Base-by-base conservation (phyloP, 2,888 invertebrate genomes). In the Hirtodrosophila cameraria region DNA sequence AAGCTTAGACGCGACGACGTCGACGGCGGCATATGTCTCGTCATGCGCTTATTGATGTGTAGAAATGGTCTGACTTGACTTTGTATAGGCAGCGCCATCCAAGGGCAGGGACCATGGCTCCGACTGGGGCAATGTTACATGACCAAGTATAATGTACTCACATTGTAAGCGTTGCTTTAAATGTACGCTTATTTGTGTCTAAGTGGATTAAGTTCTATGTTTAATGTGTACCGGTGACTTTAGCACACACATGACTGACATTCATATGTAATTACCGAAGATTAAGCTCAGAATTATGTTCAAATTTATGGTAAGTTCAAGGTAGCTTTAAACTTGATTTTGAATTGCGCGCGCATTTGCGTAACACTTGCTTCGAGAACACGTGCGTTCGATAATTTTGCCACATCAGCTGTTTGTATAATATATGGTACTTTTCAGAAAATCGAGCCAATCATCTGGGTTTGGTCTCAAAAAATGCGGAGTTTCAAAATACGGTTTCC, bases 131-230 rank as follows among this genome's bases (percentile, higher is more conserved):
- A 23, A 6, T 8, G 35, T n/a, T 36, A 18, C 27, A 23, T 13
- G 27, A 6, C 1, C 8, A 3, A 23, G 23, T 23, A 23, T 8
- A 23, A 8, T 7, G 23, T 25, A 15, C 27, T 38, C n/a, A 13
- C 13, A 27, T 53, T 66, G 65, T 69, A 55, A 45, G 70, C 23
- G 45, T 60, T 50, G 53, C 50, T 67, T 58, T 53, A 62, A 72
- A 48, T 58, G 48, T 39, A 38, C 45, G 55, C 54, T 59, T 48
- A 69, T 69, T 72, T 54, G 13, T 7, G 25, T 15, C 35, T 74
- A 74, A 73, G 61, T 74, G 74, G 74, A 74, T 74, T 73, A 69
- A 28, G 54, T 52, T 46, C 20, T 65, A n/a, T 46, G 31, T 33
- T 61, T 57, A 13, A n/a, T n/a, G n/a, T n/a, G n/a, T n/a, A n/a